Base-by-base conservation (phyloP, 2,113 vertebrate species). In the Tonatia bakeri region DNA sequence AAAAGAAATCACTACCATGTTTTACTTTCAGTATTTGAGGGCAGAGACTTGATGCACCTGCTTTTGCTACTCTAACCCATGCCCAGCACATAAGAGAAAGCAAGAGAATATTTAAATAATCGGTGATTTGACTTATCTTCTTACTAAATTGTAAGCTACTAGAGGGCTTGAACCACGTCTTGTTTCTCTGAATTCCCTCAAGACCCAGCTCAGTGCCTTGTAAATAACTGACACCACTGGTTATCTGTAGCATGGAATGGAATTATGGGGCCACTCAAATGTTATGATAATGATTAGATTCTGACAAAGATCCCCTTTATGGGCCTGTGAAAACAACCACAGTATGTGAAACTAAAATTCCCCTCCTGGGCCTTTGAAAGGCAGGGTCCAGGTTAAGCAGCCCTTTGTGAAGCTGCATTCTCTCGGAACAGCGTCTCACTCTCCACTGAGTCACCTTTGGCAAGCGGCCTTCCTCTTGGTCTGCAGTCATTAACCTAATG, bases 381-480 rank as follows among this genome's bases (percentile, higher is more conserved):
- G 96, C 82, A 28, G 76, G 96, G 94, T 94, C 86, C 95, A 89
- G 96, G 93, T 94, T 96, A 94, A 96, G 94, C 80, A 79, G 94
- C 54, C 56, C 79, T 94, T 89, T 90, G 97, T 87, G 70, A 80
- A 15, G n/a, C 77, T 61, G 83, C 70, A 38, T 94, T 95, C 91
- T 95, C 93, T 61, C 77, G 52, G 77, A 87, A 80, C 65, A n/a
- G 92, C 61, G 4, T 86, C 93, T 61, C 73, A 54, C 95, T 87
- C 94, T 93, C 87, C 90, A 72, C 84, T 28, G 92, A 91, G 88
- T 97, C 94, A 94, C 97, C 96, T 96, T 93, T 97, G 97, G 97
- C 97, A 94, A 65, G 56, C 82, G 76, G 94, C 97, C 96, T 84
- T 85, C 77, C 67, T 45, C 81, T 77, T 33, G 88, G 84, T 86